phyloP scores from a whole-genome alignment of 2,888 invertebrate species.

The Ptilodon capucinus region DNA sequence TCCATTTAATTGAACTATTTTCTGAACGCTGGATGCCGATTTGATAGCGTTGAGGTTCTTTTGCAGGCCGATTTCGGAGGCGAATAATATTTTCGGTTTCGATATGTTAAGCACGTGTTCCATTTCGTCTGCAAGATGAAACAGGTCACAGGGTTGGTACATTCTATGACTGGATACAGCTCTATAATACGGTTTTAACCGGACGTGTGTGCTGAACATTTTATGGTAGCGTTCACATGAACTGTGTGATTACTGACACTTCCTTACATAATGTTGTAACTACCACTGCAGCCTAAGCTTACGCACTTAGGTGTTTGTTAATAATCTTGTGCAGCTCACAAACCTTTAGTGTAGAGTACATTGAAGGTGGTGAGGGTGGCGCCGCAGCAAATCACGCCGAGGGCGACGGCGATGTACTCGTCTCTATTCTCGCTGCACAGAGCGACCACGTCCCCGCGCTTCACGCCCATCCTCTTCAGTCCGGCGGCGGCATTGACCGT shows the following conservation, averaged over 20 bases:
- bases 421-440: constrained; percentile 83
- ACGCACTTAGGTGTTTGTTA: no score
- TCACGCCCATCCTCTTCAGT: constrained; percentile 68
- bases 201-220: no score
- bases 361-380: constrained; percentile 82
- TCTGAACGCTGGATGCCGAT: constrained; percentile 48
- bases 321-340: no score
- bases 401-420: constrained; percentile 76
- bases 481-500: constrained; percentile 76
- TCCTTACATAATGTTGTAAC: no score
- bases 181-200: no score
- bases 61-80: constrained; percentile 69
- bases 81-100: constrained; percentile 85
- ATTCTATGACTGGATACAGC: no score
- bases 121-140: constrained; percentile 51
- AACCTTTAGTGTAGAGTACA: constrained; percentile 76
- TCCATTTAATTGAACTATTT: constrained; percentile 85
- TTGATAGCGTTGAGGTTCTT: constrained; percentile 41
- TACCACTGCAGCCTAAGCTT: no score
- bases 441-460: constrained; percentile 76
- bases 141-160: neutral
- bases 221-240: no score
- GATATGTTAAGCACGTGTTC: constrained; percentile 85
- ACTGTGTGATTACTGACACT: no score
- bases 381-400: constrained; percentile 79